Evolutionary conservation across 2,797 vertebrate genomes (phyloP), one percentile per base, ranked within the genome.

Genomic region (Scolopax rusticola): DNA sequence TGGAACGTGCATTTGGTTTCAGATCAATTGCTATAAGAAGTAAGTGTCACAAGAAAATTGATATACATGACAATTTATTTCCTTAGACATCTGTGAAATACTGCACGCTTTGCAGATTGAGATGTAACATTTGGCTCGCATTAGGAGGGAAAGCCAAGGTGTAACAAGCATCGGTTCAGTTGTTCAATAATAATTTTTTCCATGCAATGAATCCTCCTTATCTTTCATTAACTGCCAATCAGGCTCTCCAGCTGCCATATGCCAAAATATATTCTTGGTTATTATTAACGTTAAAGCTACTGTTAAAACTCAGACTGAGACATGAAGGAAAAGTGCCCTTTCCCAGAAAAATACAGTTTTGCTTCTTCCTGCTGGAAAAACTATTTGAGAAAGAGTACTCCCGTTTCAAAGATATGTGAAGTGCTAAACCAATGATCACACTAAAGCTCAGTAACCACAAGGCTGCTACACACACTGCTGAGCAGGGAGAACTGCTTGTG

Each of bases 191-290:
- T 94, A 79, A n/a, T 89, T 79, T 94, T 94, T 95, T 94, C 94
- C 95, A 28, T 86, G 82, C 71, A 93, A 71, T 54, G 84, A 93
- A 84, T 94, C 73, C 61, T 92, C 41, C 79, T 87, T 93, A 91
- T 96, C 91, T 94, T 96, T 93, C 82, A 87, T 89, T 95, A 93
- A 83, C 68, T 94, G 89, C 71, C 65, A 77, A n/a, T 94, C 92
- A 94, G 41, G 28, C n/a, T 38, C 38, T 61, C 64, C 79, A 75
- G 63, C 47, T 85, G 41, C 57, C 38, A 25, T 20, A 45, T 77
- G 68, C 79, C 69, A 92, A 92, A 95, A 83, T 54, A 65, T 47
- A 59, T 65, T 89, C 57, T 89, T 78, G 27, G 45, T 75, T 94
- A 78, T 75, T 94, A 78, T 85, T 94, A 89, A 18, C 41, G 64